Conservation (phyloP, 2,113 vertebrate genomes). For the Ardeotis arabs region DNA sequence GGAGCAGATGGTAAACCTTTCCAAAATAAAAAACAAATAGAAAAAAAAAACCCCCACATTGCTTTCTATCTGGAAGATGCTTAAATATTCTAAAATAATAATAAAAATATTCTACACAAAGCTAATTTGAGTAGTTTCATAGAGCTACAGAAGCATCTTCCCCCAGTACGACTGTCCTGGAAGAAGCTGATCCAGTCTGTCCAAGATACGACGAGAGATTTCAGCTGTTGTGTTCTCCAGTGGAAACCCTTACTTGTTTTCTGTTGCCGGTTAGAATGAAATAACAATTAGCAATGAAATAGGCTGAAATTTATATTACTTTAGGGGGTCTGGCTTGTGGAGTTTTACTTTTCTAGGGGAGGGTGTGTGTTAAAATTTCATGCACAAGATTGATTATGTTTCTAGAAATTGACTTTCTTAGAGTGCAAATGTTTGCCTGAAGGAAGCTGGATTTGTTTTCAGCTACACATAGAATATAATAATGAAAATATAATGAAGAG, state of each 20-base stretch:
- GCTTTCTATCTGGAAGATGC: not conserved
- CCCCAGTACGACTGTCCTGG: not conserved
- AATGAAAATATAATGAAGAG: conserved; percentile 70
- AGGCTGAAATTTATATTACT: not conserved
- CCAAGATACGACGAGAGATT: not conserved
- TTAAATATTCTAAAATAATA: not conserved
- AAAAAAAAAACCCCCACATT: accelerated
- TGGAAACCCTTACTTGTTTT: not conserved
- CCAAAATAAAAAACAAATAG: not conserved
- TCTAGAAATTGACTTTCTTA: conserved; percentile 66
- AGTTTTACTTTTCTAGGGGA: not conserved
- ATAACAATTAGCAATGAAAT: not conserved
- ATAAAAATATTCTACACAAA: not conserved
- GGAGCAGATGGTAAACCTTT: too few relatives aligned
- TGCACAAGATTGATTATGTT: conserved; percentile 60
- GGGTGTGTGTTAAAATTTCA: conserved; percentile 35
- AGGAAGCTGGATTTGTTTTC: conserved; percentile 63
- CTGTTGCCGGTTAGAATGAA: not conserved
- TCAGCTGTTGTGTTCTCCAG: not conserved
- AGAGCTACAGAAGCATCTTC: not conserved
- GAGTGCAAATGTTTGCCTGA: conserved; percentile 53
- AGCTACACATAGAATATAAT: conserved; percentile 38
- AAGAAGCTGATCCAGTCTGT: not conserved
- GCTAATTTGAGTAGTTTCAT: not conserved
- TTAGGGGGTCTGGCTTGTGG: not conserved